Base-by-base conservation (phyloP, 53 echinoderm and acorn worm genomes). In the Henricia sp. region DNA sequence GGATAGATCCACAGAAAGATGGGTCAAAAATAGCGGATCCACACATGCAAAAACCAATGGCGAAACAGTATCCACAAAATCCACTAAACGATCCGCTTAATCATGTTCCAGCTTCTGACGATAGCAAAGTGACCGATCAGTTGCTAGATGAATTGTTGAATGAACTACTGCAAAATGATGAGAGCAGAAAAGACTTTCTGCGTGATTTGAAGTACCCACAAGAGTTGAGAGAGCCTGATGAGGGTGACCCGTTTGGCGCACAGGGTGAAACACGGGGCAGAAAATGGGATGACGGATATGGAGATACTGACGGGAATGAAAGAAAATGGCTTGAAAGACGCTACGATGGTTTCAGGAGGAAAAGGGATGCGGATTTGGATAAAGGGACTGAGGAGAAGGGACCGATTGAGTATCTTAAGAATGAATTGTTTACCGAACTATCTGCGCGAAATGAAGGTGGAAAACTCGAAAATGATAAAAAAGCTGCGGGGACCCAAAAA, bases 161-260 rank as follows among this genome's bases (percentile, higher is more conserved):
- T 6, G 17, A 64, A 64, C 64, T 80, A 0, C 64, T 80, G 43
- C 32, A 63, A 44, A 64, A 64, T 11, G 50, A 64, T 2, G 36
- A 64, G 34, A 1, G n/a, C n/a, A n/a, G n/a, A n/a, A n/a, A n/a
- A n/a, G n/a, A n/a, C n/a, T n/a, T n/a, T n/a, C n/a, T 23, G 17
- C 34, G 12, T 17, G 32, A 63, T 20, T 28, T 29, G 13, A 12
- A 17, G 10, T 43, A 64, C 48, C 50, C 52, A 63, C 77, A 25
- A 28, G n/a, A n/a, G n/a, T n/a, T n/a, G n/a, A n/a, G n/a, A n/a
- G n/a, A 70, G 29, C 29, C 70, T 26, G 43, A 70, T 30, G 28
- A 27, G 38, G n/a, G 17, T 6, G 33, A 59, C 30, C 44, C 37
- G 33, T 74, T 24, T 1, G 57, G 38, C 57, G 27, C 23, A 41